phyloP scores from a whole-genome alignment of 2,113 vertebrate species.

The Hepsetus odoe region DNA sequence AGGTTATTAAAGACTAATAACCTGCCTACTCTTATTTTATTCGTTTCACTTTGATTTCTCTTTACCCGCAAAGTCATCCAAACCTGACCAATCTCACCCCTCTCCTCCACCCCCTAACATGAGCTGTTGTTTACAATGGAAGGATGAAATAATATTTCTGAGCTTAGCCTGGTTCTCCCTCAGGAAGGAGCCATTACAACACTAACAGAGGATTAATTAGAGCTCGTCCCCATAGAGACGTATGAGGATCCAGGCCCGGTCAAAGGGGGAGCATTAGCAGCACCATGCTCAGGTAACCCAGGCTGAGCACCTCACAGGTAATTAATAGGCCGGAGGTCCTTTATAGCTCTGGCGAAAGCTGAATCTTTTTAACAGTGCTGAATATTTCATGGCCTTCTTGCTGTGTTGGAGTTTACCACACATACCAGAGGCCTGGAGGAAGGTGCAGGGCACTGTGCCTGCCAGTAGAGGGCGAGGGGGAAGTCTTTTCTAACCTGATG shows the following conservation, averaged over 20 bases:
- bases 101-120: constrained; percentile 70
- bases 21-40: too few species aligned
- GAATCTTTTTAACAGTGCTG: constrained; percentile 30
- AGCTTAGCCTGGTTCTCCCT: constrained; percentile 76
- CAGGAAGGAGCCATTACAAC: constrained; percentile 88
- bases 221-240: constrained; percentile 81
- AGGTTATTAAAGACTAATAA: too few species aligned
- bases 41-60: not conserved
- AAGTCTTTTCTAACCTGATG: constrained; percentile 1
- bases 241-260: constrained; percentile 75
- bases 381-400: constrained; percentile 56
- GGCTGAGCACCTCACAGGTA: constrained; percentile 65
- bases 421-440: not conserved
- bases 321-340: constrained; percentile 75
- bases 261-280: constrained; percentile 79
- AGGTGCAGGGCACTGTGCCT: constrained; percentile 12
- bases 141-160: constrained; percentile 91
- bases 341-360: constrained; percentile 54
- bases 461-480: constrained; percentile 49
- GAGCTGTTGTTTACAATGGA: constrained; percentile 90
- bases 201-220: constrained; percentile 98
- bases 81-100: constrained; percentile 25
- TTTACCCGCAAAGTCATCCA: constrained; percentile 20
- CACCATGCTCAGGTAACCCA: constrained; percentile 72
- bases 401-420: constrained; percentile 33